Base-by-base conservation (phyloP, 2,113 vertebrate species). In the Albula goreensis region DNA sequence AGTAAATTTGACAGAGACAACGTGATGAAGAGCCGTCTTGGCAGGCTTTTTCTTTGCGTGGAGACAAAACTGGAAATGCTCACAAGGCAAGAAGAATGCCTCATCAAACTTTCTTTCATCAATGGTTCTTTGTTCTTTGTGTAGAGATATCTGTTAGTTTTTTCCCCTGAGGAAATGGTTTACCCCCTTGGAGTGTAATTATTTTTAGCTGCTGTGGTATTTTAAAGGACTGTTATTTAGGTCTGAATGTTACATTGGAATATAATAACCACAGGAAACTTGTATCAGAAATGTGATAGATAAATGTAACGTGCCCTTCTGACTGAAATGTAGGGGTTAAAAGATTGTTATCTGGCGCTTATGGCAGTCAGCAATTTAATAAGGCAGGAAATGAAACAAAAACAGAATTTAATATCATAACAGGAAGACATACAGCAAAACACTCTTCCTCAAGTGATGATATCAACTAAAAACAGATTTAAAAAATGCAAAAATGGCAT, bases 31-130 rank as follows among this genome's bases (percentile, higher is more conserved):
- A 80, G 78, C 4, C 11, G 50, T 49, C n/a, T 31, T 82, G 51
- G n/a, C 80, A 53, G 80, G 19, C 51, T 31, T 82, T 12, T 82
- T 25, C n/a, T 80, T 11, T 80, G 4, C 78, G 50, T 50, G 12
- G 78, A 50, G 50, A 80, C 70, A 31, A 10, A 74, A 31, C 70
- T 25, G 70, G 31, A 74, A 31, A 74, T 10, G 22, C 9, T 80
- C 78, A 50, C 13, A 50, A 31, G 41, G 78, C 41, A 50, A 50
- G 31, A 80, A 49, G 50, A 80, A 80, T 50, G 48, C 78, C 19
- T 7, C 78, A 50, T 50, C 41, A 80, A 80, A 80, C 17, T 80
- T 50, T 50, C 48, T 80, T 80, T 80, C 78, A 80, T 80, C 78
- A 50, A 80, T 80, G 78, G 41, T 17, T 48, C 48, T 80, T 15